Conservation (phyloP, 2,888 invertebrate species). For the Ectobius pallidus region DNA sequence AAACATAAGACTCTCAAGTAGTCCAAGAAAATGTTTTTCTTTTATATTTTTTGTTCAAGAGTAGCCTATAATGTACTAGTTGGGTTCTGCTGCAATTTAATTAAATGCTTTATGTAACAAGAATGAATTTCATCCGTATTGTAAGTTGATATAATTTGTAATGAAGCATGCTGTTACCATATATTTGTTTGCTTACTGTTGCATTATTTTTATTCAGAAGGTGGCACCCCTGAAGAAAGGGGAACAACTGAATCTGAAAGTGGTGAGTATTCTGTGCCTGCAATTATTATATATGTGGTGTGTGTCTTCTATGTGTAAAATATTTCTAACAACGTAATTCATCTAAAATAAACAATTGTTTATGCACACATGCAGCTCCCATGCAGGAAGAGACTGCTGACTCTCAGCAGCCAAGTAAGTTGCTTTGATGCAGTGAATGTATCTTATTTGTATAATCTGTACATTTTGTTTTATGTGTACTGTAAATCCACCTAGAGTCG, state of each 20-base stretch:
- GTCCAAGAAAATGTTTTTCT: no score
- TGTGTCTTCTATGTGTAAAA: no score
- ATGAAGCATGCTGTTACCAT: not conserved
- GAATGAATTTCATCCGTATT: not conserved
- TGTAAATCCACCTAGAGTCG: no score
- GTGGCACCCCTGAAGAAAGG: conserved; percentile 36
- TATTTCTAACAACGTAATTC: no score
- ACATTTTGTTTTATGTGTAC: no score
- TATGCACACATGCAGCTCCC: conserved; percentile 33
- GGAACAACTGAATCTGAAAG: conserved; percentile 31
- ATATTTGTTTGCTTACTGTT: conserved; percentile 37
- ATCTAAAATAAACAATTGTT: no score
- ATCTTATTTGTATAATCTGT: no score
- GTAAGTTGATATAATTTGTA: not conserved
- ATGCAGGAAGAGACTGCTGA: conserved; percentile 24
- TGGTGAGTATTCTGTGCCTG: conserved; percentile 35
- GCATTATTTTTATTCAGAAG: conserved; percentile 38
- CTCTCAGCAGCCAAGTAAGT: conserved; percentile 36
- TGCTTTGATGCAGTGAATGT: not conserved
- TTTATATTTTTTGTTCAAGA: no score
- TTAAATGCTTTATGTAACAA: no score
- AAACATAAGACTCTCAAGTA: no score
- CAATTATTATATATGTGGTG: not conserved
- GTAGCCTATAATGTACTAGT: no score
- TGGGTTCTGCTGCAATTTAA: no score